phyloP scores from a whole-genome alignment of 2,113 vertebrate species.

The Paratilapia polleni region DNA sequence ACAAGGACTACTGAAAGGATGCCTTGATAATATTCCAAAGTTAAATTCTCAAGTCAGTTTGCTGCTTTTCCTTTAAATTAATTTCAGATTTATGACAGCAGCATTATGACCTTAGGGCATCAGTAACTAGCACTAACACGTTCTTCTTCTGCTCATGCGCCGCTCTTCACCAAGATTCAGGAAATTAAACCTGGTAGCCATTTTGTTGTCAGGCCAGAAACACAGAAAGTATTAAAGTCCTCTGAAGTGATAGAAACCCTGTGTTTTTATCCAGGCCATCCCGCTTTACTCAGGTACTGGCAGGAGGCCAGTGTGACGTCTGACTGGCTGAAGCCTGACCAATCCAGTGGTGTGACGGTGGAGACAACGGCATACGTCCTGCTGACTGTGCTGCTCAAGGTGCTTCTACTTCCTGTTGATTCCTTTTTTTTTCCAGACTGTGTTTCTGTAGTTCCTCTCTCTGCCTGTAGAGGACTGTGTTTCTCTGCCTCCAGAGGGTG shows the following conservation, averaged over 20 bases:
- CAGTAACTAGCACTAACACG: background rate
- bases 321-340: conserved; percentile 68
- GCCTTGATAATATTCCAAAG: background rate
- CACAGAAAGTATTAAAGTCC: background rate
- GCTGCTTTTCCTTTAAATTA: background rate
- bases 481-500: rapidly evolving
- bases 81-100: rapidly evolving
- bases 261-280: conserved; percentile 77
- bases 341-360: conserved; percentile 82
- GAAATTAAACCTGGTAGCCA: background rate
- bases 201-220: background rate
- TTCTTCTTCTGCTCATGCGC: background rate
- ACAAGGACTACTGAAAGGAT: background rate
- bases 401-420: background rate
- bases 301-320: conserved; percentile 64
- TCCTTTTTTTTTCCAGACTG: background rate
- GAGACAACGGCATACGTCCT: conserved; percentile 90
- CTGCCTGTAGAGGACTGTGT: rapidly evolving
- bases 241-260: background rate
- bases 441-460: too few species aligned
- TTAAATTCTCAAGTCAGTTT: background rate
- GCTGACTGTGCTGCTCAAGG: conserved; percentile 80
- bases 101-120: background rate
- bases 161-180: background rate
- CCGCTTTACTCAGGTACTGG: conserved; percentile 86